phyloP scores from a whole-genome alignment of 2,113 vertebrate species.

The Tragulus kanchil region DNA sequence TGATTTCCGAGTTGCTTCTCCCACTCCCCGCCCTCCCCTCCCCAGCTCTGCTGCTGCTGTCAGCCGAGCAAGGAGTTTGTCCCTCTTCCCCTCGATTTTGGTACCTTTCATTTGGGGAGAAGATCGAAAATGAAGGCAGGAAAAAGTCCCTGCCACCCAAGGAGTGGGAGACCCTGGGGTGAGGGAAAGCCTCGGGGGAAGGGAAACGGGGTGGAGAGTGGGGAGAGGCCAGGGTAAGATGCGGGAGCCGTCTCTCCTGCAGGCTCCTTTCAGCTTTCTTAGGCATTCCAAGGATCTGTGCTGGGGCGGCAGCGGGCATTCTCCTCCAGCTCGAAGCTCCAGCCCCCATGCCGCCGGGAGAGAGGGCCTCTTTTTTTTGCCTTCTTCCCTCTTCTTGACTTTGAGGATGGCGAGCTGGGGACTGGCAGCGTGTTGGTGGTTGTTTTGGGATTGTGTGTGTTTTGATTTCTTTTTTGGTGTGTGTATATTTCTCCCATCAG shows the following conservation, averaged over 20 bases:
- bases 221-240: neutral
- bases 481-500: constrained; percentile 83
- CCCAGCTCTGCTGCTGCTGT: constrained; percentile 25
- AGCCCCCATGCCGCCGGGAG: neutral
- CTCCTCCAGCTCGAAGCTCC: neutral
- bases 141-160: neutral
- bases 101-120: neutral
- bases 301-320: neutral
- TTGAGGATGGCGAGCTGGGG: neutral
- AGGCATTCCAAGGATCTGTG: neutral
- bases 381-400: neutral
- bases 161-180: neutral
- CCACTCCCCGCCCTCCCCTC: constrained; percentile 8
- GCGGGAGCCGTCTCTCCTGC: neutral
- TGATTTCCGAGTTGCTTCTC: constrained; percentile 85
- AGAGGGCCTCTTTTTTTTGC: neutral
- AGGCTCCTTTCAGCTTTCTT: neutral
- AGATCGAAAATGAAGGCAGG: constrained; percentile 49
- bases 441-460: constrained; percentile 61
- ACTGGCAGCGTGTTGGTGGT: neutral
- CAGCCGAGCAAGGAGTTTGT: constrained; percentile 46
- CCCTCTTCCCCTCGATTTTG: constrained; percentile 28
- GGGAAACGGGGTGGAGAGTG: neutral
- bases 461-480: constrained; percentile 76
- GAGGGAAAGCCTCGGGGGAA: neutral